Evolutionary conservation across 2,888 invertebrate genomes (phyloP), one percentile per base, ranked within the genome.

Genomic region (Carabus problematicus): DNA sequence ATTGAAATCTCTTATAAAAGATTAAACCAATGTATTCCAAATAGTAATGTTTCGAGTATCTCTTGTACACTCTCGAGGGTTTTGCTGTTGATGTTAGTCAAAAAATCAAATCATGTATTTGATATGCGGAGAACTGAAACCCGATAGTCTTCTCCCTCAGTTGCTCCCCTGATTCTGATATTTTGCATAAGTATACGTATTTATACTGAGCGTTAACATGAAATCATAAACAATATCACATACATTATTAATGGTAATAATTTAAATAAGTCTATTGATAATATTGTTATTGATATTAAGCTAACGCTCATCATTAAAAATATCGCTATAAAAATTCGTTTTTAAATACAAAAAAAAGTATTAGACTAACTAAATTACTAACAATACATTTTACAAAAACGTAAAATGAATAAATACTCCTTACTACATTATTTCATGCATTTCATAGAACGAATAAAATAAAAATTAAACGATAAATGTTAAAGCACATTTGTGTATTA

Each of bases 321-420:
- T 45, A 6, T n/a, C 12, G 7, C 3, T 45, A 45, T n/a, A 11
- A 45, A 45, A n/a, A 45, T n/a, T 45, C 11, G 45, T n/a, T n/a
- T 45, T 45, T 11, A 45, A 45, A 45, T n/a, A 45, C 45, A 14
- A 45, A 11, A 14, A 45, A 45, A 45, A 45, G 7, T 45, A 14
- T 45, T 12, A 1, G 11, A n/a, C 45, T 45, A 45, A 14, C 16
- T 52, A 52, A 16, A 29, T 29, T 29, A 29, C 29, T 29, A 29
- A 29, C 29, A 52, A 52, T 52, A 52, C 52, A 52, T 52, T 52
- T 52, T 16, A 52, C 52, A 12, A 14, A 52, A 52, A 52, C 52
- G 52, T 52, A 52, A 29, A 18, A 16, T 52, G 52, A 29, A 29
- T 29, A 29, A 52, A 52, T 16, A 18, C 19, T 52, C 16, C 0